phyloP scores from a whole-genome alignment of 1,140 invertebrate genomes.

The Cecropterus lyciades region DNA sequence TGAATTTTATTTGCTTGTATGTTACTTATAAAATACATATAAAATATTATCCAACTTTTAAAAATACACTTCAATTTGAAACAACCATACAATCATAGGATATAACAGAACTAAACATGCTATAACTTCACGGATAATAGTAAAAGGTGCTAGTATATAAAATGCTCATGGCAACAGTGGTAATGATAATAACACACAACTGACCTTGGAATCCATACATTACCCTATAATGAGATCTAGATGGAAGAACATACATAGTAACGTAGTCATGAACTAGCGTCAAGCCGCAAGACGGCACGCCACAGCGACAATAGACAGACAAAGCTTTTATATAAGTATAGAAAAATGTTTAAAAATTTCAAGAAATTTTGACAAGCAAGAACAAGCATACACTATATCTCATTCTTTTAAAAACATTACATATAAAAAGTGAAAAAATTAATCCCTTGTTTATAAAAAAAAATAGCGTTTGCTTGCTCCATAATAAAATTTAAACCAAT shows the following conservation, averaged over 20 bases:
- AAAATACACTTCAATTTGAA: background rate
- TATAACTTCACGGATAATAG: conserved; percentile 29
- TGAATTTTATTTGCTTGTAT: no score
- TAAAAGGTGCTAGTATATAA: conserved; percentile 45
- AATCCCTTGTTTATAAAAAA: background rate
- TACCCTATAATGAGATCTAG: conserved; percentile 31
- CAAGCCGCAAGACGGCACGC: conserved; percentile 51
- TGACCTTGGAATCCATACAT: conserved; percentile 37
- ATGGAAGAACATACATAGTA: conserved; percentile 25
- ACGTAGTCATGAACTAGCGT: conserved; percentile 41
- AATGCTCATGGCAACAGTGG: conserved; percentile 44
- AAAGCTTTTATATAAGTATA: conserved; percentile 30
- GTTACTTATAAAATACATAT: no score
- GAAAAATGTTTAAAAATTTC: background rate
- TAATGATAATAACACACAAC: conserved; percentile 44
- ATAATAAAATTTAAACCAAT: conserved; percentile 12
- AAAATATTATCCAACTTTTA: no score
- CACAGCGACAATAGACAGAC: conserved; percentile 42
- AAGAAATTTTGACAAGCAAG: conserved; percentile 27
- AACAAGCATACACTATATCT: conserved; percentile 21
- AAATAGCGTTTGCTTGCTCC: conserved; percentile 24
- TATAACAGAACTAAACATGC: conserved; percentile 33
- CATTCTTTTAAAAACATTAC: background rate
- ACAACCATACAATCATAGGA: conserved; percentile 3
- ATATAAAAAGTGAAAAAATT: background rate